phyloP scores from a whole-genome alignment of 2,888 invertebrate genomes.

The Chrysina gloriosa region DNA sequence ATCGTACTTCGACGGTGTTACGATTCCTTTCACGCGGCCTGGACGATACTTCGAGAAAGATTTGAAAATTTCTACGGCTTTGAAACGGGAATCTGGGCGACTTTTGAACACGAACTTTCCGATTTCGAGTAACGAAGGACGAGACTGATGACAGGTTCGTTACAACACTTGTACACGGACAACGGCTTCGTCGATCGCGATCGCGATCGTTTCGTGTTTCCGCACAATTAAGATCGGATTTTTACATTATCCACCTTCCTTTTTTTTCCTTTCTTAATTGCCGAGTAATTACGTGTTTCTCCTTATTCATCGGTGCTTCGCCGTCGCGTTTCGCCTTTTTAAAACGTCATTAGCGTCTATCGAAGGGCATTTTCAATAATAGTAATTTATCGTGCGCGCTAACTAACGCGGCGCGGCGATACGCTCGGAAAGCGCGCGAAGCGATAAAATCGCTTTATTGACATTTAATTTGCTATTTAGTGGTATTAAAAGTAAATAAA shows the following conservation, averaged over 20 bases:
- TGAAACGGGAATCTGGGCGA: too few relatives aligned
- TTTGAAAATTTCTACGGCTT: too few relatives aligned
- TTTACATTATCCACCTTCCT: not conserved
- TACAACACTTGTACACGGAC: not conserved
- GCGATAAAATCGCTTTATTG: not conserved
- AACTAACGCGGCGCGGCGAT: not conserved
- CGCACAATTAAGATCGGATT: not conserved
- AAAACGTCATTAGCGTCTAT: not conserved
- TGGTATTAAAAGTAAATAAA: not conserved
- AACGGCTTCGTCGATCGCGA: not conserved
- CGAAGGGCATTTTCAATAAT: not conserved
- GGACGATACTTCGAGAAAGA: too few relatives aligned
- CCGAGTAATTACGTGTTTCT: too few relatives aligned
- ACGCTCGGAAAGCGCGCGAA: too few relatives aligned
- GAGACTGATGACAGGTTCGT: too few relatives aligned
- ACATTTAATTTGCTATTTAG: not conserved
- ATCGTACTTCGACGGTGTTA: too few relatives aligned
- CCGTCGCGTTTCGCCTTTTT: too few relatives aligned
- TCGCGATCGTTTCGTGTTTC: not conserved
- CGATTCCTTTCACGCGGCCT: too few relatives aligned
- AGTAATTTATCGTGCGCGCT: not conserved
- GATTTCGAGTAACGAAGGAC: too few relatives aligned
- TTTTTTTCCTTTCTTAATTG: not conserved
- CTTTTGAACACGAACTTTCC: too few relatives aligned
- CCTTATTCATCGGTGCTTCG: too few relatives aligned